These are phyloP conservation scores for Luperina nickerlii DNA, from an alignment of 2,888 invertebrate genomes.

Conservation along the genomic window DNA sequence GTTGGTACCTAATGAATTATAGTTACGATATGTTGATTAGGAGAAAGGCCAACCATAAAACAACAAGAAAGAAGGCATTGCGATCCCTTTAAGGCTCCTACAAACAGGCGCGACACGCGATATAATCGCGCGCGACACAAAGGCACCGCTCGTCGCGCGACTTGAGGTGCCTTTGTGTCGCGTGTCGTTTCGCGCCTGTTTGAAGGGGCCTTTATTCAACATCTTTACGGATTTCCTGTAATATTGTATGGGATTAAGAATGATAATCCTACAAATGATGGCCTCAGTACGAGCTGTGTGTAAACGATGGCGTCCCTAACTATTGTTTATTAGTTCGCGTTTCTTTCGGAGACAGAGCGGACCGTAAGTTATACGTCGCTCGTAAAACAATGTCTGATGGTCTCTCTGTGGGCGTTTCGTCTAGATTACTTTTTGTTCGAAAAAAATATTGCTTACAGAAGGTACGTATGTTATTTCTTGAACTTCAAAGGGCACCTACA, in stretches of 20 bases:
- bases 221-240: conserved; percentile 13
- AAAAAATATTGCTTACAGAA: conserved; percentile 50
- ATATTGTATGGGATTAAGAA: conserved; percentile 54
- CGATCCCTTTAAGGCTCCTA: not conserved
- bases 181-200: too few species aligned
- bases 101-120: too few species aligned
- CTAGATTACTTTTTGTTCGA: conserved; percentile 55
- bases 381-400: conserved; percentile 52
- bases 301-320: conserved; percentile 32
- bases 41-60: conserved; percentile 10
- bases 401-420: conserved; percentile 49
- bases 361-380: conserved; percentile 40
- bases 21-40: not conserved
- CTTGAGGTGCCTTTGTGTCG: too few species aligned
- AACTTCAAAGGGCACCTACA: conserved; percentile 45
- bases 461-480: conserved; percentile 36
- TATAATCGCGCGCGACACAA: too few species aligned
- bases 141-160: too few species aligned
- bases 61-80: conserved; percentile 3
- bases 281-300: conserved; percentile 9
- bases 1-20: too few species aligned
- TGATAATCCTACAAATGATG: conserved; percentile 55
- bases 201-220: not conserved
- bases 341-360: conserved; percentile 45
- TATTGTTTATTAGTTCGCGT: conserved; percentile 57